phyloP scores from a whole-genome alignment of 2,888 invertebrate genomes.

The Microctonus brassicae region DNA sequence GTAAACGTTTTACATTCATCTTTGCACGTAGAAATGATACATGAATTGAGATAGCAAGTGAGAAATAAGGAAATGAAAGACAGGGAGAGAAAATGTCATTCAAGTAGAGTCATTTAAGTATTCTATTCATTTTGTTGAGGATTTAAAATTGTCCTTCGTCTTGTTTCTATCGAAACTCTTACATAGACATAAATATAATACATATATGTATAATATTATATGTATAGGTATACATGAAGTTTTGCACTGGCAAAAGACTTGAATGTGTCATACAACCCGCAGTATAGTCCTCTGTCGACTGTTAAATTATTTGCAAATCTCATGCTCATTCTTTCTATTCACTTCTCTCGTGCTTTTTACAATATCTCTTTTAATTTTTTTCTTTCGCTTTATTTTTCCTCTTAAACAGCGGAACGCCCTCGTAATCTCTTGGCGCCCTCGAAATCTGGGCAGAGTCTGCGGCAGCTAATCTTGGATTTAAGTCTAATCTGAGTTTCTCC shows the following conservation, averaged over 20 bases:
- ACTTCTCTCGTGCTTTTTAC: not conserved
- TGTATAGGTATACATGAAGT: conserved; percentile 6
- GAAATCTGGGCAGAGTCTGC: conserved; percentile 39
- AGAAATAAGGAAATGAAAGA: not conserved
- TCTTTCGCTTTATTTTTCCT: conserved; percentile 21
- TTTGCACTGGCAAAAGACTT: conserved; percentile 9
- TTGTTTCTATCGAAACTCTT: conserved; percentile 11
- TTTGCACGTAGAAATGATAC: not conserved
- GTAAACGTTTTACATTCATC: not conserved
- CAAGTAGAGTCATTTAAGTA: conserved; percentile 38
- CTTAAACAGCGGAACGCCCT: conserved; percentile 36
- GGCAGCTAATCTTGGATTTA: conserved; percentile 40
- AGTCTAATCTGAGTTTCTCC: conserved; percentile 40
- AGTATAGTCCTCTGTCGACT: conserved; percentile 6
- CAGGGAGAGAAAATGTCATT: not conserved
- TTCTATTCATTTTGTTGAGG: conserved; percentile 40
- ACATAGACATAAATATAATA: not conserved
- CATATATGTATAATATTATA: conserved; percentile 15
- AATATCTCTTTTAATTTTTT: not conserved
- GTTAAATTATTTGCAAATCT: conserved; percentile 35
- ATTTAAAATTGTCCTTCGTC: conserved; percentile 28
- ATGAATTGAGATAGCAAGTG: not conserved
- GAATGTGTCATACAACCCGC: not conserved
- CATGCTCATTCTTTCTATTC: not conserved
- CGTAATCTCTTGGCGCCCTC: conserved; percentile 40